Conservation (phyloP, 2,797 vertebrate species). For the Salarias fasciatus region DNA sequence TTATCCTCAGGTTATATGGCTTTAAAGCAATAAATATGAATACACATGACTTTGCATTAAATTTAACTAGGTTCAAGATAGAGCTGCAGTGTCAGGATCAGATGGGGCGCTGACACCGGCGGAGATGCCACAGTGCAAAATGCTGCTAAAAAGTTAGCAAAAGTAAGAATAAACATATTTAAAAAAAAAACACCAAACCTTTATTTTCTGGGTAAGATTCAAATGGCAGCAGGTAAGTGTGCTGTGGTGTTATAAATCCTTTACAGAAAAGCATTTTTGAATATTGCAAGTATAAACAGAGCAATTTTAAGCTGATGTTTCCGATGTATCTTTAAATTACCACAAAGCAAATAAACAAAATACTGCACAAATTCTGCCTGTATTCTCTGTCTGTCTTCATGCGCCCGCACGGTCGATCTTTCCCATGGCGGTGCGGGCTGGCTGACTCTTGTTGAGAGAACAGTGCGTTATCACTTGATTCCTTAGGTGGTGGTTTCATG, state of each 20-base stretch:
- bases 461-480: neutral
- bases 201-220: no score
- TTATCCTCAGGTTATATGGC: no score
- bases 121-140: conserved; percentile 31
- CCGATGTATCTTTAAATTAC: conserved; percentile 17
- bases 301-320: conserved; percentile 20
- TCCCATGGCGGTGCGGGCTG: conserved; percentile 15
- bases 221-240: conserved; percentile 40
- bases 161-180: neutral
- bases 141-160: conserved; percentile 4
- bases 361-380: neutral
- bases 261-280: conserved; percentile 4
- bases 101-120: neutral
- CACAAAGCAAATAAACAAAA: neutral
- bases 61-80: no score
- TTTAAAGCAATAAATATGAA: no score
- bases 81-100: no score
- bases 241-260: conserved; percentile 5
- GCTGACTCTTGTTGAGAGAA: conserved; percentile 3
- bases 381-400: neutral
- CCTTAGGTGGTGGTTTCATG: conserved; percentile 38
- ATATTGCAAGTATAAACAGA: conserved; percentile 16
- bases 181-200: conserved; percentile 27
- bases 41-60: no score
- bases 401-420: conserved; percentile 7